Percentiles rank a stretch among this genome's conserved stretches.
Conservation (phyloP, 1,140 invertebrate genomes). For the Mya arenaria region DNA sequence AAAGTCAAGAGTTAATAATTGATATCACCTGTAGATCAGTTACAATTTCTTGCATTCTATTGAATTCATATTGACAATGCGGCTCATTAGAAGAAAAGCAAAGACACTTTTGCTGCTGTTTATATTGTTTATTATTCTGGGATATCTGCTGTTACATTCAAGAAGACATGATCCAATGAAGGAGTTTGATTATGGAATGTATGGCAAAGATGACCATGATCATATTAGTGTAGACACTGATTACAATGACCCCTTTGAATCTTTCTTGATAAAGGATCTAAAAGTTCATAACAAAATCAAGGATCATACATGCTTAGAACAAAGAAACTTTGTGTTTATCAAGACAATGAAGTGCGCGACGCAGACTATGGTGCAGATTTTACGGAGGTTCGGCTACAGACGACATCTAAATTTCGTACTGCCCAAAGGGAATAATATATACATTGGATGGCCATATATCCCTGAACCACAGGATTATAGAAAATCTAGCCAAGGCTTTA, state of each 20-base stretch:
- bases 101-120: too few species aligned
- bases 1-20: too few species aligned
- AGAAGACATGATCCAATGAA: too few species aligned
- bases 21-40: too few species aligned
- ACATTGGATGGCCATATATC: conserved; percentile 72
- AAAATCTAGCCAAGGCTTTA: conserved; percentile 64
- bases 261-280: not conserved
- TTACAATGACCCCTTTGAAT: conserved; percentile 19
- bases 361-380: conserved; percentile 61
- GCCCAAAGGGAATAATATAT: conserved; percentile 58
- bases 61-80: too few species aligned
- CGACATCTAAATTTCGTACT: conserved; percentile 64
- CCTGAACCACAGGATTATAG: conserved; percentile 60
- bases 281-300: conserved; percentile 8
- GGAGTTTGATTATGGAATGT: too few species aligned
- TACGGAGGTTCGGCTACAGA: conserved; percentile 64
- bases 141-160: too few species aligned
- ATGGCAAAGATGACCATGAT: too few species aligned
- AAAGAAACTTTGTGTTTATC: conserved; percentile 68
- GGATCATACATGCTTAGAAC: conserved; percentile 20
- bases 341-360: conserved; percentile 71
- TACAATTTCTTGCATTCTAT: too few species aligned
- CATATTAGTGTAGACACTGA: too few species aligned
- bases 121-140: too few species aligned
- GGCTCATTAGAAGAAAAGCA: too few species aligned